Evolutionary conservation across 2,113 vertebrate genomes (phyloP).

Genomic region (Vireo altiloquus): DNA sequence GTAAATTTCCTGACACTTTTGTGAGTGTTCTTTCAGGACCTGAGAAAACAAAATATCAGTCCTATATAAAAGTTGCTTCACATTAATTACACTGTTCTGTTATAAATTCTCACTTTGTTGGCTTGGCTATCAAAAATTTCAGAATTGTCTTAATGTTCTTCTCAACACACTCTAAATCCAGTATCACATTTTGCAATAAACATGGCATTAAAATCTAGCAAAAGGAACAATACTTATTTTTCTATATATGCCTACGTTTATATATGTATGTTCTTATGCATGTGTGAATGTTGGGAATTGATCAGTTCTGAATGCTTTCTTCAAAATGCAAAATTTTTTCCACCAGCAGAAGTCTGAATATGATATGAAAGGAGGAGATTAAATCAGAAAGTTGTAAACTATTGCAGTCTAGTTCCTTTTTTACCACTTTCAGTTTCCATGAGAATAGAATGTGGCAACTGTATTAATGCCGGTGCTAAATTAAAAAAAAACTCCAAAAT

Average conservation of each 20-base stretch:
- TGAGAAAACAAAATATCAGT: background rate
- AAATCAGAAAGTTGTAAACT: background rate
- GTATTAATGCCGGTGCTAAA: background rate
- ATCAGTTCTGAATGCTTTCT: background rate
- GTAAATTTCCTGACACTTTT: background rate
- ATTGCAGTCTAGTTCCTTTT: background rate
- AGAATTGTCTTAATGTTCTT: background rate
- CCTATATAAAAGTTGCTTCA: background rate
- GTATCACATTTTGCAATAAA: background rate
- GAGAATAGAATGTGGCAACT: background rate
- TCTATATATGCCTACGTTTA: background rate
- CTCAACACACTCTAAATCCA: background rate
- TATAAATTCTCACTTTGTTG: background rate
- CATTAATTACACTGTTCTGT: background rate
- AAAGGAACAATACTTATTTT: background rate
- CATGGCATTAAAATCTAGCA: background rate
- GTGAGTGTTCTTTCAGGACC: background rate
- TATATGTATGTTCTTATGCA: background rate
- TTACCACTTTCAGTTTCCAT: background rate
- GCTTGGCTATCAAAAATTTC: background rate
- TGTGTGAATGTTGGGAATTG: background rate
- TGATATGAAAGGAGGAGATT: background rate
- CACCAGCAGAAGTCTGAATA: background rate
- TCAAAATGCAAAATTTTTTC: background rate
- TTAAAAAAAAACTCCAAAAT: background rate